Percentiles rank a stretch among this genome's conserved stretches.
phyloP scores from a whole-genome alignment of 1,140 invertebrate genomes.

The Hylaeus volcanicus region DNA sequence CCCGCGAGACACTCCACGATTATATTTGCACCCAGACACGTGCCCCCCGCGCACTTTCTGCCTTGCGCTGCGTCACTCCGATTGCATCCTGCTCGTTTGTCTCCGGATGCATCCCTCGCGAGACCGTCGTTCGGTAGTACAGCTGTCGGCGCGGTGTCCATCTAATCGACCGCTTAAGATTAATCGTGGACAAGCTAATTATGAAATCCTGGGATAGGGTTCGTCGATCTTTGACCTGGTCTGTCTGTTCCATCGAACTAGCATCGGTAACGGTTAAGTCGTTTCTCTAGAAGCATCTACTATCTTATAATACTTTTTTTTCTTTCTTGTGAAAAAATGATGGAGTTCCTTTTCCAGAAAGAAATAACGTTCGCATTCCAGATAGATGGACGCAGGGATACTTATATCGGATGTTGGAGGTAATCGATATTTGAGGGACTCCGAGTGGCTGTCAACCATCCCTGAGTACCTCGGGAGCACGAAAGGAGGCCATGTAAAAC shows the following conservation, averaged over 20 bases:
- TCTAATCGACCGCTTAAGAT: conserved; percentile 13
- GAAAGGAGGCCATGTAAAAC: conserved; percentile 7
- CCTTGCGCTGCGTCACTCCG: neutral
- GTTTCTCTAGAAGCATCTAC: no score
- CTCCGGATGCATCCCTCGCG: neutral
- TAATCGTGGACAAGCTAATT: neutral
- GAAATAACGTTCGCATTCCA: neutral
- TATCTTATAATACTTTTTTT: no score
- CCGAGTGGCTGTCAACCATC: neutral
- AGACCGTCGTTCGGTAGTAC: neutral
- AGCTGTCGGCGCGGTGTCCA: neutral
- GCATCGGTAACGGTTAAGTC: no score
- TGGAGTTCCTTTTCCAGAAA: neutral
- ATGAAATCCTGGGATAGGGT: neutral
- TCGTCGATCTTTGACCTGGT: no score
- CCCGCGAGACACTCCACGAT: conserved; percentile 61
- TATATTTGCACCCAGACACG: conserved; percentile 62
- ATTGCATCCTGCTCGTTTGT: conserved; percentile 2
- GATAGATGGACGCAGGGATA: neutral
- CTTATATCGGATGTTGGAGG: neutral
- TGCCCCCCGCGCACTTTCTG: conserved; percentile 22
- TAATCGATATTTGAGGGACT: conserved; percentile 12
- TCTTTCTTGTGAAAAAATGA: no score
- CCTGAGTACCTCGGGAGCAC: neutral
- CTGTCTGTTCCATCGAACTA: no score